Evolutionary conservation across 2,113 vertebrate species (phyloP).

Genomic region (Nothoprocta perdicaria): DNA sequence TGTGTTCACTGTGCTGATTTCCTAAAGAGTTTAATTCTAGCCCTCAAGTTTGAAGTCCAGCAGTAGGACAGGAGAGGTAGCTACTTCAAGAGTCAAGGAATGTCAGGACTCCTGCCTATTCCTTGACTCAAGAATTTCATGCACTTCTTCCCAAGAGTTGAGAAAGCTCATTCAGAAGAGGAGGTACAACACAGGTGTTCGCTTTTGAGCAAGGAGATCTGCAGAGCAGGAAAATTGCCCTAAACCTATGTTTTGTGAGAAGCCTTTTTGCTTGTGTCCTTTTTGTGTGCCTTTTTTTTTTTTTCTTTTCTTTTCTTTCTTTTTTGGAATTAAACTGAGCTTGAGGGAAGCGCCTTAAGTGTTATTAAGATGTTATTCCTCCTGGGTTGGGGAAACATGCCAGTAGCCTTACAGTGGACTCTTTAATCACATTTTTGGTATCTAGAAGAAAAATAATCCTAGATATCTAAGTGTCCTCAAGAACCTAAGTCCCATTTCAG

Average conservation of each 20-base stretch:
- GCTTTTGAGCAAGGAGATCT: not conserved
- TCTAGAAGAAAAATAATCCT: conserved; percentile 20
- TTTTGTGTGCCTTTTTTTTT: fast-evolving
- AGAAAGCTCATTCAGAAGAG: conserved; percentile 21
- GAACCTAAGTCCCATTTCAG: not conserved
- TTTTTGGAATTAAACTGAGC: conserved; percentile 7
- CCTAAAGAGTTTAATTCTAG: not conserved
- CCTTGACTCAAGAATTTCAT: conserved; percentile 28
- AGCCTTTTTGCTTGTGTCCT: not conserved
- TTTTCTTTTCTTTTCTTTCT: too few species aligned
- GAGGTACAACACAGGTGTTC: not conserved
- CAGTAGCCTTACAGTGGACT: conserved; percentile 55
- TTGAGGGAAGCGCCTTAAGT: conserved; percentile 39
- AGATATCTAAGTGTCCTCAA: conserved; percentile 28
- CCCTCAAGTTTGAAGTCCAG: conserved; percentile 9
- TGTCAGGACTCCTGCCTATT: not conserved
- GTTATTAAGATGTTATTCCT: conserved; percentile 41
- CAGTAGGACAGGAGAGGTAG: not conserved
- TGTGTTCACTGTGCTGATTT: not conserved
- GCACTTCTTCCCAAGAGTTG: not conserved
- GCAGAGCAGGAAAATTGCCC: not conserved
- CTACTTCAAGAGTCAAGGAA: not conserved
- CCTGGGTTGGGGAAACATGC: conserved; percentile 41
- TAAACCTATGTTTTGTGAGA: conserved; percentile 24
- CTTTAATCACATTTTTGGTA: conserved; percentile 59